Evolutionary conservation across 2,797 vertebrate species (phyloP).

Genomic region (Pangasius krempfi): DNA sequence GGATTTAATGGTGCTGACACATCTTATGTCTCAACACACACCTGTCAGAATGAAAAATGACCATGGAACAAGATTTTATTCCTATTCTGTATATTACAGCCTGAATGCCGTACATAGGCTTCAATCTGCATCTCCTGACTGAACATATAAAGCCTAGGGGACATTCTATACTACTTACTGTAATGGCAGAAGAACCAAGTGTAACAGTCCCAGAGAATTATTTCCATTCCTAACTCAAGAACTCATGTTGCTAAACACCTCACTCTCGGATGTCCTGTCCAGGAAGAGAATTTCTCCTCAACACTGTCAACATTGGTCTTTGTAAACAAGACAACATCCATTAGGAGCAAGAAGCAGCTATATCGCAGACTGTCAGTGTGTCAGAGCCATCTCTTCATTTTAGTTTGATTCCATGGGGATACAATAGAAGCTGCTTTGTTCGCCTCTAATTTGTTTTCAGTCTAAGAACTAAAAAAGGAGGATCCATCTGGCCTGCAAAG

Average conservation of each 20-base stretch:
- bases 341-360: conserved; percentile 30
- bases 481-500: conserved; percentile 47
- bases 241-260: conserved; percentile 19
- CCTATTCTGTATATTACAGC: conserved; percentile 36
- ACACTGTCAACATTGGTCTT: conserved; percentile 15
- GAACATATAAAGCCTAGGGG: conserved; percentile 28
- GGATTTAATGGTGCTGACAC: neutral
- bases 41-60: conserved; percentile 47
- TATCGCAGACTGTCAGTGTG: conserved; percentile 46
- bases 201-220: neutral
- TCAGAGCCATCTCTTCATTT: conserved; percentile 51
- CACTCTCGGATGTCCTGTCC: neutral
- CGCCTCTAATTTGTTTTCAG: conserved; percentile 49
- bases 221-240: conserved; percentile 23
- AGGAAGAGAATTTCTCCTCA: neutral
- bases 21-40: conserved; percentile 46
- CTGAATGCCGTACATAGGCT: conserved; percentile 11
- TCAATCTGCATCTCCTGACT: conserved; percentile 24
- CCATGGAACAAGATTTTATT: conserved; percentile 29
- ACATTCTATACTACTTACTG: conserved; percentile 19
- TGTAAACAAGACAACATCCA: conserved; percentile 51
- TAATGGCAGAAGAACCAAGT: neutral
- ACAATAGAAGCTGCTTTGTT: conserved; percentile 56
- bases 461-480: conserved; percentile 26
- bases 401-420: conserved; percentile 29